Conservation (phyloP, 2,888 invertebrate species). For the Villa cingulata region DNA sequence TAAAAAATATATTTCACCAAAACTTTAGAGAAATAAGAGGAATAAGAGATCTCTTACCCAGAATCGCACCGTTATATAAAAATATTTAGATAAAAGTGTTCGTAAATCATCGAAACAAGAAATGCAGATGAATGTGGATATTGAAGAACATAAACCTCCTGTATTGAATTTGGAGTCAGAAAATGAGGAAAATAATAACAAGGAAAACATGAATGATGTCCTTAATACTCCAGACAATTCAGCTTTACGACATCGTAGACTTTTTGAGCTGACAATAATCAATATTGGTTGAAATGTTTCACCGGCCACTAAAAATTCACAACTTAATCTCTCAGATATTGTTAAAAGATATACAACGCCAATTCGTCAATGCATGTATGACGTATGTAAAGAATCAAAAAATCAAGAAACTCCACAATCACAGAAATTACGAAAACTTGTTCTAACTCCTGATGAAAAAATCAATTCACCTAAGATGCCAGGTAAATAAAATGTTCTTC, state of each 20-base stretch:
- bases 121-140: no score
- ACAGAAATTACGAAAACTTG: slow-evolving; percentile 13
- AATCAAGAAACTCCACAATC: slow-evolving; percentile 12
- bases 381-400: slow-evolving; percentile 11
- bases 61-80: no score
- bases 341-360: slow-evolving; percentile 11
- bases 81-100: no score
- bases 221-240: neutral
- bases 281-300: no score
- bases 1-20: no score
- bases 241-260: slow-evolving; percentile 27
- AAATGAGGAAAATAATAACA: no score
- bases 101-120: no score
- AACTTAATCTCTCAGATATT: slow-evolving; percentile 7
- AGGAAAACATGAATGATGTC: neutral
- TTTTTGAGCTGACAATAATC: slow-evolving; percentile 31
- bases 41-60: no score
- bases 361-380: slow-evolving; percentile 8
- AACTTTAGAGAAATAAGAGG: no score
- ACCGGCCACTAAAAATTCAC: neutral
- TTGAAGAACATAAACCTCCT: neutral
- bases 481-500: slow-evolving; percentile 19
- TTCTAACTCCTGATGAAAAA: slow-evolving; percentile 18
- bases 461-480: slow-evolving; percentile 33
- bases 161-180: no score